Evolutionary conservation across 2,113 vertebrate genomes (phyloP).

Genomic region (Cathartes aura): DNA sequence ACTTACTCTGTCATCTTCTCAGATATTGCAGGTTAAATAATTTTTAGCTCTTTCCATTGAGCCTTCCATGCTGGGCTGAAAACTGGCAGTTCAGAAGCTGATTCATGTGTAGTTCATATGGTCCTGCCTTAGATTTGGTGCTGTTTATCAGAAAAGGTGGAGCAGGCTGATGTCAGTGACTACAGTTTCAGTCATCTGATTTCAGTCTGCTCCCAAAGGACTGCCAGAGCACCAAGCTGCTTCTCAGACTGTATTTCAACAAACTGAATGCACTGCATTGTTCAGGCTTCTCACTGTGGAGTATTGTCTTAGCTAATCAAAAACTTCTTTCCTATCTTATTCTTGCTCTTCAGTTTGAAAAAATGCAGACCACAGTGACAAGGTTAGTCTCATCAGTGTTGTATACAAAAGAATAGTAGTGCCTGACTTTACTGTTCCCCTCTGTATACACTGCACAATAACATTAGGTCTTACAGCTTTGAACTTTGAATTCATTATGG

Average conservation of each 20-base stretch:
- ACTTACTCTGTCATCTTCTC: not conserved
- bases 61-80: not conserved
- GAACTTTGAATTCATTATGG: not conserved
- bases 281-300: not conserved
- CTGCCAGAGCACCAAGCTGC: not conserved
- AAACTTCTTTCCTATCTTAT: not conserved
- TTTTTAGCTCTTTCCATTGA: not conserved
- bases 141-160: not conserved
- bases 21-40: not conserved
- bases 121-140: not conserved
- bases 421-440: not conserved
- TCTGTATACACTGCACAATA: not conserved
- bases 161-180: not conserved
- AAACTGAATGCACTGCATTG: not conserved
- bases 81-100: not conserved
- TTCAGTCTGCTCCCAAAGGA: not conserved
- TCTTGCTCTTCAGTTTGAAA: not conserved
- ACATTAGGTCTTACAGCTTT: not conserved
- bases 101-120: not conserved
- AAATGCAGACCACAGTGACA: not conserved
- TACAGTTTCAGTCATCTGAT: not conserved
- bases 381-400: not conserved
- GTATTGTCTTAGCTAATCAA: not conserved
- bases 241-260: not conserved
- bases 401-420: not conserved